Conservation (phyloP, 2,797 vertebrate species). For the Argyrosomus regius region DNA sequence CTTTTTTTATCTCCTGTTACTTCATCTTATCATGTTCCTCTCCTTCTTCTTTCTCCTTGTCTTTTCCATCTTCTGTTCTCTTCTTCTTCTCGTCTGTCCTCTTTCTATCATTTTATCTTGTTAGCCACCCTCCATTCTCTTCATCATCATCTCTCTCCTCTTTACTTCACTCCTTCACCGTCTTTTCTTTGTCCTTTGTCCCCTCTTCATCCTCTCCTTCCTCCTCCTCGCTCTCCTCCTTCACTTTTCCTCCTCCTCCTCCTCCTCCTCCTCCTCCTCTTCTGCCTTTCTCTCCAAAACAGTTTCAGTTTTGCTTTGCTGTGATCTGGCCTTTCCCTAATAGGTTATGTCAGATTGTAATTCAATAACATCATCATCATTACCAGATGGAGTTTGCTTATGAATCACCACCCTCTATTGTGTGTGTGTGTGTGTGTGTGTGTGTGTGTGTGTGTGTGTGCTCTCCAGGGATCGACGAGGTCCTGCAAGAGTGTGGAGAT, state of each 20-base stretch:
- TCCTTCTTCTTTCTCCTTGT: not conserved
- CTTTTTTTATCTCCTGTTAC: not conserved
- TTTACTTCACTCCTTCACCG: too few relatives aligned
- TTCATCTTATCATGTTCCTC: not conserved
- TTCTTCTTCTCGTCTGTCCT: not conserved
- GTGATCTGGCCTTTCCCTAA: conserved; percentile 23
- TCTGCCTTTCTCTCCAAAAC: not conserved
- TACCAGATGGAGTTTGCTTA: conserved; percentile 40
- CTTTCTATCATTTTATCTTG: too few relatives aligned
- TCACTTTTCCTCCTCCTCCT: too few relatives aligned
- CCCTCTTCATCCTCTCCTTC: not conserved
- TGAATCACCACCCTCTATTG: conserved; percentile 7
- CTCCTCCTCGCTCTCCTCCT: too few relatives aligned
- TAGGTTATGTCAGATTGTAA: conserved; percentile 29
- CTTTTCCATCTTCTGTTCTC: not conserved
- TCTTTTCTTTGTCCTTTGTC: not conserved
- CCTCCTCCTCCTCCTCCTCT: not conserved
- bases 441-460: conserved; percentile 1
- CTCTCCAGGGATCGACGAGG: conserved; percentile 88
- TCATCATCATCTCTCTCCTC: too few relatives aligned
- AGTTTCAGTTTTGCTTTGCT: conserved; percentile 21
- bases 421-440: conserved; percentile 23
- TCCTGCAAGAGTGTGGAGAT: conserved; percentile 91
- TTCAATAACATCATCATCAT: conserved; percentile 35
- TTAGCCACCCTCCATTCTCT: too few relatives aligned